A percentile compares a stretch with the other conserved stretches of the same genome.
These are phyloP conservation scores for Pseudoatta argentina DNA, from an alignment of 1,140 invertebrate genomes.

Conservation along the genomic window DNA sequence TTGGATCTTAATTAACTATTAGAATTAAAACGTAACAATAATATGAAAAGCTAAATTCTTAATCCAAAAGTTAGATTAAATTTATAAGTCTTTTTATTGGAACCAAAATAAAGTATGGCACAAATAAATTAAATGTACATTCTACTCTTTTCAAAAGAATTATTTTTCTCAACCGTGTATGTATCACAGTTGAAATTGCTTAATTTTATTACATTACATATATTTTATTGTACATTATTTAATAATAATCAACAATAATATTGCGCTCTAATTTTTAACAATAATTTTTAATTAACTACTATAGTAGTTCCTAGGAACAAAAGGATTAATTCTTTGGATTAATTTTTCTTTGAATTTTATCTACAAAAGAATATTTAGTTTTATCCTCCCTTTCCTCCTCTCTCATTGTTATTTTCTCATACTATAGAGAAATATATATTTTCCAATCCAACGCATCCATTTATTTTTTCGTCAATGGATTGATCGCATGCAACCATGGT, in stretches of 20 bases:
- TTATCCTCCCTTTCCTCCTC: background rate
- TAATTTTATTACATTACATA: background rate
- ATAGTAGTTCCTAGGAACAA: background rate
- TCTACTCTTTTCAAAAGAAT: background rate
- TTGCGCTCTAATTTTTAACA: background rate
- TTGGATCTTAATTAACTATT: background rate
- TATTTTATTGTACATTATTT: background rate
- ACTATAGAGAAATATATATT: background rate
- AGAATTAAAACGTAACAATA: background rate
- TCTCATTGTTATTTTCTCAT: background rate
- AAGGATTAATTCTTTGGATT: background rate
- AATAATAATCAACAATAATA: background rate
- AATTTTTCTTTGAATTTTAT: background rate
- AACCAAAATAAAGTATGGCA: background rate
- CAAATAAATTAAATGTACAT: background rate
- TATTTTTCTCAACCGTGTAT: background rate
- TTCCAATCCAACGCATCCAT: background rate
- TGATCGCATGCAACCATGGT: slow-evolving; percentile 7
- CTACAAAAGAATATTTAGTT: background rate
- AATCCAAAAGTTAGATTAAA: background rate
- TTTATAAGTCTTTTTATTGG: background rate
- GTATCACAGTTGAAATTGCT: background rate
- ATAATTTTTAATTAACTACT: background rate
- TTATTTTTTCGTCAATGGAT: slow-evolving; percentile 12
- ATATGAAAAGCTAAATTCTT: background rate